Conservation (phyloP, 2,888 invertebrate species). For the Pasiphila rectangulata region DNA sequence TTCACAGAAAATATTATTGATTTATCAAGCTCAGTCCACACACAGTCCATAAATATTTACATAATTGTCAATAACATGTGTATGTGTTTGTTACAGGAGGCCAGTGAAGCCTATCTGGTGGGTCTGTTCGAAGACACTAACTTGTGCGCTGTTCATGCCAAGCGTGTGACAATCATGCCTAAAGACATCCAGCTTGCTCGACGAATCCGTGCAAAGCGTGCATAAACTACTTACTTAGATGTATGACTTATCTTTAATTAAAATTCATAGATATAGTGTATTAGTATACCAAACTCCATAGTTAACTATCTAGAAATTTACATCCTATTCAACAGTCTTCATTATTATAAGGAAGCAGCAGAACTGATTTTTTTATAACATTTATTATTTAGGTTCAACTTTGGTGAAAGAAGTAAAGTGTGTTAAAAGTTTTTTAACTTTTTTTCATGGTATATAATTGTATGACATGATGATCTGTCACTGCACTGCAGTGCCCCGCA, state of each 20-base stretch:
- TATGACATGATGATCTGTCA: no score
- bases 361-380: slow-evolving; percentile 77
- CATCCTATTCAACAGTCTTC: slow-evolving; percentile 55
- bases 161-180: slow-evolving; percentile 98
- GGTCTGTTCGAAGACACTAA: slow-evolving; percentile 99
- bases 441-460: slow-evolving; percentile 6
- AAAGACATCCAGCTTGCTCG: slow-evolving; percentile 98
- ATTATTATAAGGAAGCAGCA: slow-evolving; percentile 65
- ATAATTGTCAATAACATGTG: no score
- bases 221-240: slow-evolving; percentile 83
- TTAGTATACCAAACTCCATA: slow-evolving; percentile 44
- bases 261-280: slow-evolving; percentile 56
- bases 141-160: slow-evolving; percentile 98
- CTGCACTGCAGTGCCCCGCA: no score
- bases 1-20: no score
- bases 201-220: slow-evolving; percentile 97
- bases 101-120: slow-evolving; percentile 94
- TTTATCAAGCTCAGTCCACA: no score
- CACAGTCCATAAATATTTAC: no score
- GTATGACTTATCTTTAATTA: slow-evolving; percentile 68
- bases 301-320: slow-evolving; percentile 45
- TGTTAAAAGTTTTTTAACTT: slow-evolving; percentile 8
- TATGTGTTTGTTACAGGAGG: slow-evolving; percentile 86
- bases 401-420: slow-evolving; percentile 32
- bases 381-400: slow-evolving; percentile 52